Evolutionary conservation across 2,797 vertebrate species (phyloP).

Genomic region (Pterois miles): DNA sequence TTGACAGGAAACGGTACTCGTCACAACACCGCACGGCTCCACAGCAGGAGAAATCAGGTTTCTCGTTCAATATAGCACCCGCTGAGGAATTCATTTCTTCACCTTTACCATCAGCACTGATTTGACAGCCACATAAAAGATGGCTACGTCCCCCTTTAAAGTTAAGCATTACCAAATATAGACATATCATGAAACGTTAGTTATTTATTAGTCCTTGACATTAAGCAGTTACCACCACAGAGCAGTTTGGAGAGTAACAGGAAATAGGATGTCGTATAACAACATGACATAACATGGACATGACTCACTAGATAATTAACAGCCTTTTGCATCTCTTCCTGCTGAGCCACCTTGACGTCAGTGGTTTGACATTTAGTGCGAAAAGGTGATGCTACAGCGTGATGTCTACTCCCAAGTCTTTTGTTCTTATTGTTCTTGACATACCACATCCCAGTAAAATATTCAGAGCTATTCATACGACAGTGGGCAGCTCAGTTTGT

Average conservation of each 20-base stretch:
- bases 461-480: background rate
- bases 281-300: constrained; percentile 8
- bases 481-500: background rate
- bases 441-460: background rate
- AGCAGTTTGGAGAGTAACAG: background rate
- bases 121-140: background rate
- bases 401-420: background rate
- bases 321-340: background rate
- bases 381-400: constrained; percentile 23
- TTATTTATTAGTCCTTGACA: background rate
- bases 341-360: constrained; percentile 6
- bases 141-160: background rate
- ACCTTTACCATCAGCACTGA: background rate
- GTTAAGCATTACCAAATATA: background rate
- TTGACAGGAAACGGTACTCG: too few relatives aligned
- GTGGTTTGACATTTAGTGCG: constrained; percentile 33
- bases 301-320: constrained; percentile 23
- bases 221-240: background rate
- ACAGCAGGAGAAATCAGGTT: background rate
- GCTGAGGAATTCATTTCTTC: background rate
- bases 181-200: background rate
- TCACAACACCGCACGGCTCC: background rate
- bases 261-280: constrained; percentile 1
- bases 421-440: background rate
- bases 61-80: background rate